Base-by-base conservation (phyloP, 2,888 invertebrate genomes). In the Dicycla oo region DNA sequence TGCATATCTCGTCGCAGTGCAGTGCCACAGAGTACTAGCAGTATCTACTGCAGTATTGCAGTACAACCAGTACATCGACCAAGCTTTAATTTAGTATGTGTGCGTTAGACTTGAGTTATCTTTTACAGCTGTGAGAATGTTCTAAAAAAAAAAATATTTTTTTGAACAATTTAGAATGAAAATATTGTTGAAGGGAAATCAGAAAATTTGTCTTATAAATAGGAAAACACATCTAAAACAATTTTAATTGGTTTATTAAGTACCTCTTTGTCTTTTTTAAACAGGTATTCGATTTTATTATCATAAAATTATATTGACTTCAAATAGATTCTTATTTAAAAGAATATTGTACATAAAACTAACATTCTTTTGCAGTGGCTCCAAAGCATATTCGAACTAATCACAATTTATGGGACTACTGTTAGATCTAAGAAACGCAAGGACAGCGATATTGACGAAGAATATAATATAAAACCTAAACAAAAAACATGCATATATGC, bases 1-100 rank as follows among this genome's bases (percentile, higher is more conserved):
- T 73, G 34, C 62, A 69, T 66, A 69, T 53, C 30, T 40, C 20
- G 62, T 45, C 68, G 73, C 73, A 76, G 13, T 84, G 67, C 84
- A 68, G 65, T 67, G 38, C 40, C 8, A 47, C 8, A 54, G 53
- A 40, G 66, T 30, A 43, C 40, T 20, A 23, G 15, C 2, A 30
- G n/a, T 66, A 20, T 4, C 8, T 56, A 26, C 54, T 82, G 58
- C 78, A 43, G 64, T 60, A 51, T 20, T 77, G 34, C 60, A 65
- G 49, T 63, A 43, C 18, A 18, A 47, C 56, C 40, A 60, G 61
- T 53, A 40, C 43, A 79, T 51, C 38, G 45, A 18, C 34, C 51
- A 40, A 11, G 30, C 13, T 69, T 38, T 64, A 74, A 79, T 83
- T 67, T 79, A 82, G 45, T 70, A 47, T 54, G 51, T 58, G 13